phyloP scores from a whole-genome alignment of 2,888 invertebrate genomes.

The Bimastos eiseni region DNA sequence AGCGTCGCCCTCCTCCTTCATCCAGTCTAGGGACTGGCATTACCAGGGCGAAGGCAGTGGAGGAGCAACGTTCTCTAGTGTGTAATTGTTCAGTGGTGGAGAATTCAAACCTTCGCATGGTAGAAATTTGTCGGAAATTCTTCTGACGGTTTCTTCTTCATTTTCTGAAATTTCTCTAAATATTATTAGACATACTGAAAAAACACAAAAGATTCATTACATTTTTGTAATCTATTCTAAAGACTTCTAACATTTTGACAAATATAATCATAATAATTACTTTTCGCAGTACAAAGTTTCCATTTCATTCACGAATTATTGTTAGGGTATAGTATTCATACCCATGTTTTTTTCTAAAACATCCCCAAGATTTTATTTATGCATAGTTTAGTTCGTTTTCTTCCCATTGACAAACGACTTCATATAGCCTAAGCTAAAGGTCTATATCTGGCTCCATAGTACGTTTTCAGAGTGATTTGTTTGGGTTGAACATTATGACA shows the following conservation, averaged over 20 bases:
- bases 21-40: too few species aligned
- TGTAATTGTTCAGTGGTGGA: too few species aligned
- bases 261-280: background rate
- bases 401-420: background rate
- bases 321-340: too few species aligned
- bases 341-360: background rate
- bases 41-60: too few species aligned
- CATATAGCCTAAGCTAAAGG: too few species aligned
- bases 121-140: too few species aligned
- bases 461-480: background rate
- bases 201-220: background rate
- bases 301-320: background rate
- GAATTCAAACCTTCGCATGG: too few species aligned
- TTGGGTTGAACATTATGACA: too few species aligned
- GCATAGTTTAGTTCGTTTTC: background rate
- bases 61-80: background rate
- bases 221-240: background rate
- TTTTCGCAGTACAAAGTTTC: background rate
- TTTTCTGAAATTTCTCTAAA: background rate
- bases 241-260: background rate
- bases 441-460: background rate
- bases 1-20: too few species aligned
- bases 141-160: too few species aligned
- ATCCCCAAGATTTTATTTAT: background rate
- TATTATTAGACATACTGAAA: background rate